Percentiles rank a stretch among this genome's conserved stretches.
phyloP scores from a whole-genome alignment of 2,113 vertebrate genomes.

The Pedionomus torquatus region DNA sequence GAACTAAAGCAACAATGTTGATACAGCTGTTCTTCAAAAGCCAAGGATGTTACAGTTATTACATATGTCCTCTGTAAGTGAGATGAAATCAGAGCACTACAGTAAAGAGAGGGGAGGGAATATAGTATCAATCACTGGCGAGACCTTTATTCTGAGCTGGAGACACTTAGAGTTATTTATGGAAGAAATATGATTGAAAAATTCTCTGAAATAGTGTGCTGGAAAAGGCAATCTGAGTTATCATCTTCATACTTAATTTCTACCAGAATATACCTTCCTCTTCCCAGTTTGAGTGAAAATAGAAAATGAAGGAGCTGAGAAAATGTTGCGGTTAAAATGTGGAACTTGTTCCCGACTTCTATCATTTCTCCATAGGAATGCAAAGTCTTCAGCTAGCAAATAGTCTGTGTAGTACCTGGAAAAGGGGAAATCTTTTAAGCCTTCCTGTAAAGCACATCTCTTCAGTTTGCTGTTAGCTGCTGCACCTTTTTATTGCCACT shows the following conservation, averaged over 20 bases:
- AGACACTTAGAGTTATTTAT: neutral
- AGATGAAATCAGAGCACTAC: neutral
- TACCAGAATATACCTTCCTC: neutral
- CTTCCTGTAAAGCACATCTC: neutral
- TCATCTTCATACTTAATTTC: neutral
- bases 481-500: neutral
- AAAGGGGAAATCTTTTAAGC: neutral
- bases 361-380: neutral
- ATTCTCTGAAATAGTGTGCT: neutral
- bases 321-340: neutral
- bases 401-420: neutral
- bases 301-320: neutral
- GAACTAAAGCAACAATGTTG: neutral
- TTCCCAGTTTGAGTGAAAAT: neutral
- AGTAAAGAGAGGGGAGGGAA: neutral
- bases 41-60: neutral
- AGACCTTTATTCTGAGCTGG: neutral
- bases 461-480: neutral
- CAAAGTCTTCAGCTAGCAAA: neutral
- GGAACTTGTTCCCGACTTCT: neutral
- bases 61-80: rapidly evolving
- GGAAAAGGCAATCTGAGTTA: neutral
- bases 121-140: neutral
- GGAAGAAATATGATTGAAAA: neutral
- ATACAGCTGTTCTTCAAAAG: neutral